Base-by-base conservation (phyloP, 2,113 vertebrate species). In the Passer domesticus region DNA sequence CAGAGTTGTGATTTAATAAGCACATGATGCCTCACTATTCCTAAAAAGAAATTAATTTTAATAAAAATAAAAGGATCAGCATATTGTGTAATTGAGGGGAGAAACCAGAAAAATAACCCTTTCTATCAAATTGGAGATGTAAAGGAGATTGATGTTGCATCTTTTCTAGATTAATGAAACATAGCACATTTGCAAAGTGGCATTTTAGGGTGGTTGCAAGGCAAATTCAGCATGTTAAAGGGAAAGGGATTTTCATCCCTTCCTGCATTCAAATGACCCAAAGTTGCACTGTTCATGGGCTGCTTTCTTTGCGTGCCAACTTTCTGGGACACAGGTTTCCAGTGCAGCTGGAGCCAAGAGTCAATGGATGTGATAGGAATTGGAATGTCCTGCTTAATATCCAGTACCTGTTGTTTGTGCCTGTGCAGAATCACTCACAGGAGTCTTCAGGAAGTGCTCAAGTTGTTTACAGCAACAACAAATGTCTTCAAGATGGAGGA, bases 301-400 rank as follows among this genome's bases (percentile, higher is more conserved):
- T 9, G 59, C 68, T 86, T 90, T 72, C 70, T 92, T 75, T 90
- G 77, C 56, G 52, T 89, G 50, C 39, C 78, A 83, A 2, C 72
- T 78, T 33, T 72, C 95, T 95, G 91, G 93, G 91, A 87, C 93
- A 64, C 77, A 86, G 84, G 87, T 92, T 94, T 92, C 73, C 27
- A 14, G 39, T 60, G 78, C 24, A 56, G 82, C 70, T 76, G 69
- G 74, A 93, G 80, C 97, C 93, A 91, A 94, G 90, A 85, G 70
- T 76, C 75, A 87, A 75, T 30, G 66, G 37, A 79, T 87, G 73
- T 88, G 81, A 24, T 73, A 58, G 60, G 88, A 96, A 97, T 95
- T 73, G 47, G 41, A 94, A 96, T 93, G 66, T 41, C 18, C 50
- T 73, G 4, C 83, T 68, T 63, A 56, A 41, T 66, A 21, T 11